These are phyloP conservation scores for Hydroisotoma schaefferi DNA, from an alignment of 2,888 invertebrate species.

Conservation along the genomic window DNA sequence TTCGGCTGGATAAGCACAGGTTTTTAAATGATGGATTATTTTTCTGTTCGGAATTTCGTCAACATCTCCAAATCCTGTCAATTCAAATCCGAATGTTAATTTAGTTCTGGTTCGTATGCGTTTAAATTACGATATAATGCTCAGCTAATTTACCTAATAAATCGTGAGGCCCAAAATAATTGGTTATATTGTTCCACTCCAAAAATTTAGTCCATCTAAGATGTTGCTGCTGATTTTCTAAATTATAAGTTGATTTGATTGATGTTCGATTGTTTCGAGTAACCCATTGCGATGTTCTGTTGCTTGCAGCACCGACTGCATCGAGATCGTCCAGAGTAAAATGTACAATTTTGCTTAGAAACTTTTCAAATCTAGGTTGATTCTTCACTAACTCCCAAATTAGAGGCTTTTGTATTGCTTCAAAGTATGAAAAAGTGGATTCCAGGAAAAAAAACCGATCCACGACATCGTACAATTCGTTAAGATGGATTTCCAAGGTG, in stretches of 20 bases:
- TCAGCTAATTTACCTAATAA: constrained; percentile 10
- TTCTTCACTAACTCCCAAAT: constrained; percentile 29
- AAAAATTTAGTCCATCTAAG: constrained; percentile 22
- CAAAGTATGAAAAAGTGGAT: constrained; percentile 9
- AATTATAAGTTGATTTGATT: background rate
- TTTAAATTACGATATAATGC: background rate
- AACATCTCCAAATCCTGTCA: constrained; percentile 21
- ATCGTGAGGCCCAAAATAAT: constrained; percentile 18
- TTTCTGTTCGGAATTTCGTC: constrained; percentile 19
- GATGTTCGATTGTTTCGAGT: background rate
- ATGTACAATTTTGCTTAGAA: constrained; percentile 16
- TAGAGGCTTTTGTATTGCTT: constrained; percentile 22
- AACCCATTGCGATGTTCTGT: background rate
- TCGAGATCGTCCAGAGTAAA: constrained; percentile 25
- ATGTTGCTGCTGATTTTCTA: constrained; percentile 20
- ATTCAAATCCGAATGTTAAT: too few species aligned
- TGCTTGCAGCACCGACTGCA: background rate
- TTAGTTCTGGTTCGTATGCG: too few species aligned
- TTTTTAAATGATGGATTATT: constrained; percentile 11
- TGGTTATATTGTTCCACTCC: constrained; percentile 20
- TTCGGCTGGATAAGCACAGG: background rate
- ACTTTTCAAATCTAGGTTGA: constrained; percentile 16
- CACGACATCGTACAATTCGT: constrained; percentile 30
- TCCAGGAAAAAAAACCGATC: constrained; percentile 33
- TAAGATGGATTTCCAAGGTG: constrained; percentile 26